A percentile compares a stretch with the other conserved stretches of the same genome.
These are phyloP conservation scores for Ichneumon xanthorius DNA, from an alignment of 2,888 invertebrate genomes.

Conservation along the genomic window DNA sequence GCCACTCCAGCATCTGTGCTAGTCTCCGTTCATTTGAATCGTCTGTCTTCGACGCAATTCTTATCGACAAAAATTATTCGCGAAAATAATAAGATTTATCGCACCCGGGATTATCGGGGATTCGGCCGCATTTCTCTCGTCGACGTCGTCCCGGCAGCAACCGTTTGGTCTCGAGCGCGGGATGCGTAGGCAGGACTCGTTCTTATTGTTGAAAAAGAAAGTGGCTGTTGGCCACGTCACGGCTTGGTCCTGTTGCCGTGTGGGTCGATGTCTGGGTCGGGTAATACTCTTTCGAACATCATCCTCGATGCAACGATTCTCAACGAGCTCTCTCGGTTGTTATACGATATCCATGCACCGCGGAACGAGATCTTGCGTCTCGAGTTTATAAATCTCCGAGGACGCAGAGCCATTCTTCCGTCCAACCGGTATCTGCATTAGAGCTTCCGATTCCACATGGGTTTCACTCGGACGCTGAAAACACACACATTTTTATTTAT, in stretches of 20 bases:
- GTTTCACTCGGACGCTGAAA: not conserved
- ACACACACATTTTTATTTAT: not conserved
- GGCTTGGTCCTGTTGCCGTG: slow-evolving; percentile 57
- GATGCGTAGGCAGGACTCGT: slow-evolving; percentile 71
- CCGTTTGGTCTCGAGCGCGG: slow-evolving; percentile 4
- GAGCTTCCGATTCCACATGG: slow-evolving; percentile 42
- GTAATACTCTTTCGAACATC: slow-evolving; percentile 50
- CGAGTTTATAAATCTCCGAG: slow-evolving; percentile 53
- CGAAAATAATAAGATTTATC: slow-evolving; percentile 36
- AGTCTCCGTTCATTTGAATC: too few relatives aligned
- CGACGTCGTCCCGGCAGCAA: slow-evolving; percentile 33
- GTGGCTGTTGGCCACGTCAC: slow-evolving; percentile 69
- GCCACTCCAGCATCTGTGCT: too few relatives aligned
- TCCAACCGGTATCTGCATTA: slow-evolving; percentile 25
- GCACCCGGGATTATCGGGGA: slow-evolving; percentile 36
- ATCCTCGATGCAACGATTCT: slow-evolving; percentile 46
- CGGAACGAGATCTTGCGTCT: slow-evolving; percentile 38
- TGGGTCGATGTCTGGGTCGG: slow-evolving; percentile 59
- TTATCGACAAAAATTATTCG: not conserved
- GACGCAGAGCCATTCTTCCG: slow-evolving; percentile 7
- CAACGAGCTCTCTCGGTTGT: slow-evolving; percentile 29
- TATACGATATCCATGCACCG: slow-evolving; percentile 38
- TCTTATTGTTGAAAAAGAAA: slow-evolving; percentile 72
- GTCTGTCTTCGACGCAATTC: too few relatives aligned
- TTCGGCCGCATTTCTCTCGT: slow-evolving; percentile 39